Conservation (phyloP, 2,113 vertebrate species). For the Picathartes gymnocephalus region DNA sequence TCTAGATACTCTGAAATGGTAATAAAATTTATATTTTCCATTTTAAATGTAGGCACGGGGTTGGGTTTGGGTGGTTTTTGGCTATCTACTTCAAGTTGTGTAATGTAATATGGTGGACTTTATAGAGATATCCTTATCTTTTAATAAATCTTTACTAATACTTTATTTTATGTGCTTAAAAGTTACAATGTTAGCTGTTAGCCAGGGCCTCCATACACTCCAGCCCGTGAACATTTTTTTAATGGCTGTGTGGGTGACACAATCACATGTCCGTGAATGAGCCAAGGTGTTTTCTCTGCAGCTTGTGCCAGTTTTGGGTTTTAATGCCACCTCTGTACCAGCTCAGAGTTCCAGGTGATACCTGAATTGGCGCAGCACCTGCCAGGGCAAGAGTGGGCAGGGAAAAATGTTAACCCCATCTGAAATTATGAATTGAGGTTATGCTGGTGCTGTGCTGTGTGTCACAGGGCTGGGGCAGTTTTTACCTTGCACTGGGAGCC, state of each 20-base stretch:
- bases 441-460: background rate
- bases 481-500: background rate
- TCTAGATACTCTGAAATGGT: background rate
- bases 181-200: background rate
- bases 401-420: background rate
- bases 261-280: background rate
- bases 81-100: background rate
- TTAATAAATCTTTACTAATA: background rate
- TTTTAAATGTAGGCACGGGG: background rate
- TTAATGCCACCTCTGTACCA: fast-evolving
- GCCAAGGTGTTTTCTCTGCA: background rate
- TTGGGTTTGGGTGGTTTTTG: background rate
- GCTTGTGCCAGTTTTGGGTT: background rate
- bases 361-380: background rate
- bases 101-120: background rate
- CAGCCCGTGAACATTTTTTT: background rate
- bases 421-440: background rate
- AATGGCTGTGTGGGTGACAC: background rate
- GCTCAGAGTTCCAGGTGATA: background rate
- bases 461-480: background rate
- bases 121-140: background rate
- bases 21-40: background rate
- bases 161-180: background rate
- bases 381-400: background rate
- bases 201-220: background rate